These are phyloP conservation scores for Cetoscarus ocellatus DNA, from an alignment of 2,797 vertebrate genomes.

Conservation along the genomic window DNA sequence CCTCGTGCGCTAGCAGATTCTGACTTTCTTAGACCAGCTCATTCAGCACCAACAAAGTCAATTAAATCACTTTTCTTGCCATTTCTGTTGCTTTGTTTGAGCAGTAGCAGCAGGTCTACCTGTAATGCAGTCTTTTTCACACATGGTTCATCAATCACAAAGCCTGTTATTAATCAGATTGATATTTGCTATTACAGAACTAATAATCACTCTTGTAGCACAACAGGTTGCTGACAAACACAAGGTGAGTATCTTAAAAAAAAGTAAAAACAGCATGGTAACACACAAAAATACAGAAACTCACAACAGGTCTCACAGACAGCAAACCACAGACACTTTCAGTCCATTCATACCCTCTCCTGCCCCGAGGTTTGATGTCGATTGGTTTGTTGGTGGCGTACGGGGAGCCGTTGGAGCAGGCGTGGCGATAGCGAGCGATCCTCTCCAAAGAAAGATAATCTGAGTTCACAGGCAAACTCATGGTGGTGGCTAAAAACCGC, in stretches of 20 bases:
- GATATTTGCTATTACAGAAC: no score
- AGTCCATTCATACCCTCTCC: constrained; percentile 85
- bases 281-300: background rate
- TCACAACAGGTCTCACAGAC: background rate
- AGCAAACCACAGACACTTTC: constrained; percentile 23
- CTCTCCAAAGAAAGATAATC: constrained; percentile 90
- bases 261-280: background rate
- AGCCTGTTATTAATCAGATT: no score
- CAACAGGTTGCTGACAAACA: background rate
- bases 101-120: no score
- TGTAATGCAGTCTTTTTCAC: no score
- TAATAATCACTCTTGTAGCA: background rate
- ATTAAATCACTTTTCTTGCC: no score
- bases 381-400: constrained; percentile 95
- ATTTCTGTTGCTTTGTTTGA: no score
- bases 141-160: no score
- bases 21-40: no score
- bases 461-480: constrained; percentile 92
- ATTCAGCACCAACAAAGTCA: no score
- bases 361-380: constrained; percentile 93
- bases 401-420: constrained; percentile 89
- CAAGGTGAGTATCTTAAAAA: background rate
- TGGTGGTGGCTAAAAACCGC: constrained; percentile 62
- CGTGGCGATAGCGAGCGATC: constrained; percentile 89
- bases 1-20: no score